These are phyloP conservation scores for Dendrolimus kikuchii DNA, from an alignment of 1,140 invertebrate genomes.

Conservation along the genomic window DNA sequence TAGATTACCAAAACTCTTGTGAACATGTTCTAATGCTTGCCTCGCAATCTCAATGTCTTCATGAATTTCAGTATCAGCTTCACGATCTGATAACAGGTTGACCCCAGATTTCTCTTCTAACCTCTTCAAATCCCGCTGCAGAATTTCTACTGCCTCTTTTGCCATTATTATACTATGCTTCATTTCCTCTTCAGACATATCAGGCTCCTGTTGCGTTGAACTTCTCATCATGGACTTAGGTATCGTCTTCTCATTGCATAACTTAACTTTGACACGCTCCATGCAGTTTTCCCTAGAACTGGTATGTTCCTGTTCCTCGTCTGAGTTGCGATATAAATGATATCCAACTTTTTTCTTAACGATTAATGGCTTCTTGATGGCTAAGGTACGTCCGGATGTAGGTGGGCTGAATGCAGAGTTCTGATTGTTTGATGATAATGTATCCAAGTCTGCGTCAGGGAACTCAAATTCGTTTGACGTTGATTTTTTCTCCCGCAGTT, in stretches of 20 bases:
- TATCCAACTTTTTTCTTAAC: constrained; percentile 46
- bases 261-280: constrained; percentile 45
- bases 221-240: constrained; percentile 16
- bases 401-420: not conserved
- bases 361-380: constrained; percentile 39
- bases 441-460: constrained; percentile 7
- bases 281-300: constrained; percentile 36
- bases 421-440: constrained; percentile 12
- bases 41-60: constrained; percentile 40
- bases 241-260: constrained; percentile 32
- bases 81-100: constrained; percentile 16
- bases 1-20: constrained; percentile 38
- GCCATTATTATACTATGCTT: constrained; percentile 48
- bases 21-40: constrained; percentile 38
- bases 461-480: not conserved
- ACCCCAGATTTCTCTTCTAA: constrained; percentile 28
- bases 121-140: constrained; percentile 43
- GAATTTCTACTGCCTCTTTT: constrained; percentile 52
- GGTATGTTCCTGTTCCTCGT: constrained; percentile 36
- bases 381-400: constrained; percentile 19
- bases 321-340: constrained; percentile 39
- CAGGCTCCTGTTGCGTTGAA: constrained; percentile 15
- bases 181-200: constrained; percentile 37
- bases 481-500: constrained; percentile 38
- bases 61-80: constrained; percentile 29